Evolutionary conservation across 2,888 invertebrate species (phyloP).

Genomic region (Disparrhopalites patrizii): DNA sequence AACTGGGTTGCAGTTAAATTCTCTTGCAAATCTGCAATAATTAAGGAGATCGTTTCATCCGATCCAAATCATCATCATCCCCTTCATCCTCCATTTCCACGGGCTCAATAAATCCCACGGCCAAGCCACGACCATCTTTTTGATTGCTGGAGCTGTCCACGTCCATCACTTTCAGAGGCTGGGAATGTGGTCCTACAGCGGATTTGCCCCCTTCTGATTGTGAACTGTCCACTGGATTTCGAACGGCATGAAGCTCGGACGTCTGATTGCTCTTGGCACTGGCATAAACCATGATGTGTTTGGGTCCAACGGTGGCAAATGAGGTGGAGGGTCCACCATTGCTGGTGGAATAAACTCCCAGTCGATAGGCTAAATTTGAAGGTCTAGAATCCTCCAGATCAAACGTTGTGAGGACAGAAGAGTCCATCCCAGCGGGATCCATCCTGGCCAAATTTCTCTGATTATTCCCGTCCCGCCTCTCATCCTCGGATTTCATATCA

Average conservation of each 20-base stretch:
- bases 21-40: neutral
- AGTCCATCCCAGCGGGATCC: neutral
- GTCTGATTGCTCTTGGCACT: no score
- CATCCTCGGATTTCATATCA: neutral
- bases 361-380: conserved; percentile 5
- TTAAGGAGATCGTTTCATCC: neutral
- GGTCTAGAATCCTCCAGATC: neutral
- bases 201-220: no score
- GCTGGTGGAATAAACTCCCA: conserved; percentile 20
- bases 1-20: no score
- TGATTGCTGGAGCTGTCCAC: no score
- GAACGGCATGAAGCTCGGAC: no score
- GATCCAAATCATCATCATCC: neutral
- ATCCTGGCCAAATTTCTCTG: neutral
- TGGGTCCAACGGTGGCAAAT: conserved; percentile 22
- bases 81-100: neutral
- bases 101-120: conserved; percentile 14
- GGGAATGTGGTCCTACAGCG: neutral
- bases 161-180: neutral
- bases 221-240: no score
- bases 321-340: neutral
- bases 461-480: neutral
- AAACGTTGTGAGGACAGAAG: conserved; percentile 3
- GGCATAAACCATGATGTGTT: conserved; percentile 19
- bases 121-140: neutral